Base-by-base conservation (phyloP, 2,797 vertebrate genomes). In the Hybognathus amarus region DNA sequence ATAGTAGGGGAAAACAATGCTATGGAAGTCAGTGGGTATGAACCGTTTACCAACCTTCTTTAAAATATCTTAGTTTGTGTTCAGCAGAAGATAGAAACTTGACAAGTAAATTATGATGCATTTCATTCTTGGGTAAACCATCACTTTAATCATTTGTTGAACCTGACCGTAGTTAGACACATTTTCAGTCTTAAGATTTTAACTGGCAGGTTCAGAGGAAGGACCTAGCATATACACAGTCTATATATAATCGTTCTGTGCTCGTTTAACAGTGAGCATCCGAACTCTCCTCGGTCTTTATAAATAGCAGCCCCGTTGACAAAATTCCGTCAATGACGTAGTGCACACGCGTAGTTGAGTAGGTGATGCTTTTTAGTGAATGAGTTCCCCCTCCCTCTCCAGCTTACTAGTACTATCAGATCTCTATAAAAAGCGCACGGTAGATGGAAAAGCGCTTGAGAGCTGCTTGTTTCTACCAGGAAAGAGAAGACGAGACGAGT, bases 321-420 rank as follows among this genome's bases (percentile, higher is more conserved):
- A 87, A 88, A 85, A 87, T 83, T 86, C 86, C 83, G 80, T 91
- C 91, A 89, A 89, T 96, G 95, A 96, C 95, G 95, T 96, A 89
- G 93, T 87, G 90, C 91, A 91, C 90, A 91, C 94, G 91, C 94
- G 94, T 94, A 95, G 91, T 93, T 94, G 94, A 95, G 95, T 94
- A 95, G 95, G 95, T 95, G 94, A 94, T 95, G 94, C 92, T 94
- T 95, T 92, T 92, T 90, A 90, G 88, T 96, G 94, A 96, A 96
- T 95, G 95, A 94, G 94, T 92, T n/a, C 79, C 91, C 88, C 92
- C 89, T 91, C 89, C 89, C 88, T 85, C 64, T 77, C 61, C 76
- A 24, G 82, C 80, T 85, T 90, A 93, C 93, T 90, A 95, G 92
- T 94, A 96, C 94, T 95, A 95, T 92, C 89, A 92, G 91, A 92